Evolutionary conservation across 2,888 invertebrate genomes (phyloP).

Genomic region (Pammene fasciana): DNA sequence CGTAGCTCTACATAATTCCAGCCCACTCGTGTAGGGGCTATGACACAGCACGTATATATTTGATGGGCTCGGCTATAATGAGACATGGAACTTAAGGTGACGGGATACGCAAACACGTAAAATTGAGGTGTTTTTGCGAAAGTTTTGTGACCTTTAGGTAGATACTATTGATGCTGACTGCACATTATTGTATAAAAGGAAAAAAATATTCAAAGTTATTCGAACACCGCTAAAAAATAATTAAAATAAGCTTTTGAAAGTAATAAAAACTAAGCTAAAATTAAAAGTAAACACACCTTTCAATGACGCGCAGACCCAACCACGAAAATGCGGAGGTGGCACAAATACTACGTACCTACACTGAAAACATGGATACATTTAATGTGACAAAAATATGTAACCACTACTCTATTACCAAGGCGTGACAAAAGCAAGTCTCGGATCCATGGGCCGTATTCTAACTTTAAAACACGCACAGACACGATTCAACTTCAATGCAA

Average conservation of each 20-base stretch:
- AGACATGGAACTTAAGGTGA: not conserved
- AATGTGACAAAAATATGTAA: no score
- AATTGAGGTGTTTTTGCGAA: no score
- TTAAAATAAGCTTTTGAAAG: not conserved
- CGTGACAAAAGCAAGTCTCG: no score
- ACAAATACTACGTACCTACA: slow-evolving; percentile 18
- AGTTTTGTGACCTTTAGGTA: not conserved
- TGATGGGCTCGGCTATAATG: not conserved
- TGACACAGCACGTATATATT: not conserved
- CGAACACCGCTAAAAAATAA: not conserved
- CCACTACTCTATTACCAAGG: no score
- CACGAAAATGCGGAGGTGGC: slow-evolving; percentile 29
- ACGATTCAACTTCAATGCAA: no score
- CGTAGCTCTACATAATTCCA: not conserved
- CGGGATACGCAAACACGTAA: no score
- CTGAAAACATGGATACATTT: no score
- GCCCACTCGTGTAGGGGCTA: not conserved
- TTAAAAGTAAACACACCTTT: slow-evolving; percentile 28
- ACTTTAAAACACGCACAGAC: no score
- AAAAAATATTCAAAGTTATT: not conserved
- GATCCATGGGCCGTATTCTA: no score
- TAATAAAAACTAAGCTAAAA: not conserved
- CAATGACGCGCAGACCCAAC: slow-evolving; percentile 13
- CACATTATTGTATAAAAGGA: no score
- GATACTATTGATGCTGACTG: no score